Evolutionary conservation across 2,888 invertebrate species (phyloP).

Genomic region (Creontiades dilutus): DNA sequence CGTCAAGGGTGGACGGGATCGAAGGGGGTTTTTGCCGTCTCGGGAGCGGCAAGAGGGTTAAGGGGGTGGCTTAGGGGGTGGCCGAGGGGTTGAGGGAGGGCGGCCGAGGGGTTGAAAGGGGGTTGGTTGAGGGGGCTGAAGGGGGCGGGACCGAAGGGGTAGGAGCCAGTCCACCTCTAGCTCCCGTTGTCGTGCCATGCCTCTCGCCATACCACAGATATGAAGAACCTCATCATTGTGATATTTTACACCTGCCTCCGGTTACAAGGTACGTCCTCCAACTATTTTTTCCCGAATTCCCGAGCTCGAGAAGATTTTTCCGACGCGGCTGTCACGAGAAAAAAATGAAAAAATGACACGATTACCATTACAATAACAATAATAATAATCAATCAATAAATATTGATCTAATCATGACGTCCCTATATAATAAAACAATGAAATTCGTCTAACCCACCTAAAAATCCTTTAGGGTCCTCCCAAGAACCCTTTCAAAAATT

Average conservation of each 20-base stretch:
- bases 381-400: too few relatives aligned
- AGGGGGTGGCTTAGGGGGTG: not conserved
- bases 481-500: too few relatives aligned
- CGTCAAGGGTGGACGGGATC: not conserved
- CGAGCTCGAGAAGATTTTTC: too few relatives aligned
- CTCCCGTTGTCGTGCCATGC: conserved; percentile 70
- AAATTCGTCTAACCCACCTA: too few relatives aligned
- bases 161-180: conserved; percentile 60
- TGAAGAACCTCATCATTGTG: conserved; percentile 66
- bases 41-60: not conserved
- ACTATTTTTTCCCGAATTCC: too few relatives aligned
- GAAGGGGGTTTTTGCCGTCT: conserved; percentile 28
- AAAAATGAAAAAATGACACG: too few relatives aligned
- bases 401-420: too few relatives aligned
- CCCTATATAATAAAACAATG: too few relatives aligned
- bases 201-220: conserved; percentile 57
- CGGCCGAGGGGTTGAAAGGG: not conserved
- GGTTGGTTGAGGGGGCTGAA: conserved; percentile 27
- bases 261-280: conserved; percentile 52
- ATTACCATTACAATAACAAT: too few relatives aligned
- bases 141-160: conserved; percentile 59
- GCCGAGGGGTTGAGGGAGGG: not conserved
- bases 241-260: conserved; percentile 34
- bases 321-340: too few relatives aligned
- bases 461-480: too few relatives aligned